phyloP scores from a whole-genome alignment of 1,140 invertebrate species.

The Aricia agestis region DNA sequence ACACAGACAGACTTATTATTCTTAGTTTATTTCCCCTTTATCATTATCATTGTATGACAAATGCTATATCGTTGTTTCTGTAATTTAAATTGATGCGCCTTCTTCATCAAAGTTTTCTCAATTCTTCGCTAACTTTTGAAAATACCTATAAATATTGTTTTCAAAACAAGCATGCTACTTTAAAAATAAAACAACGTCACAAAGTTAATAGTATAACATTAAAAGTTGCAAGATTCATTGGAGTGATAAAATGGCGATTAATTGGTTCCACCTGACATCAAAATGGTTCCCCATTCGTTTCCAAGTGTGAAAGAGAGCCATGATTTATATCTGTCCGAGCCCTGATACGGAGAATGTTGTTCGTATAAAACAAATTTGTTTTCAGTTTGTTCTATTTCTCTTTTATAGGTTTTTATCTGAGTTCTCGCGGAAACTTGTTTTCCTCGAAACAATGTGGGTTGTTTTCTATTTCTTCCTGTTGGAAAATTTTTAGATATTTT shows the following conservation, averaged over 20 bases:
- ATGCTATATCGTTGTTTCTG: no score
- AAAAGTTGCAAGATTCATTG: conserved; percentile 29
- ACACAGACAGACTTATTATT: neutral
- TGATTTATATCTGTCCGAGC: conserved; percentile 6
- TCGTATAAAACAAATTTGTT: conserved; percentile 3
- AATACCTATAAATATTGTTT: neutral
- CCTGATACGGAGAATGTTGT: neutral
- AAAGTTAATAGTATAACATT: conserved; percentile 28
- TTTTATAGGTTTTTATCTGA: neutral
- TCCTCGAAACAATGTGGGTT: neutral
- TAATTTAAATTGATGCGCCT: neutral
- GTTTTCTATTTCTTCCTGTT: neutral
- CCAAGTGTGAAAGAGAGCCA: conserved; percentile 2
- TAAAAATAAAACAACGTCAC: conserved; percentile 22
- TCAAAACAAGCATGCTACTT: neutral
- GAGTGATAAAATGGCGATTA: conserved; percentile 28
- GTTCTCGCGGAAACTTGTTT: neutral
- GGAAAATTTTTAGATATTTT: no score
- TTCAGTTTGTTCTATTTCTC: neutral
- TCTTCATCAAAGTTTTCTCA: no score
- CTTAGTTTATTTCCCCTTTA: neutral
- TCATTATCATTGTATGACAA: no score
- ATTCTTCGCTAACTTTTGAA: no score
- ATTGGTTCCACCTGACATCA: conserved; percentile 23
- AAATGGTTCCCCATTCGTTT: conserved; percentile 23